Evolutionary conservation across 2,113 vertebrate species (phyloP).

Genomic region (Zapornia atra): DNA sequence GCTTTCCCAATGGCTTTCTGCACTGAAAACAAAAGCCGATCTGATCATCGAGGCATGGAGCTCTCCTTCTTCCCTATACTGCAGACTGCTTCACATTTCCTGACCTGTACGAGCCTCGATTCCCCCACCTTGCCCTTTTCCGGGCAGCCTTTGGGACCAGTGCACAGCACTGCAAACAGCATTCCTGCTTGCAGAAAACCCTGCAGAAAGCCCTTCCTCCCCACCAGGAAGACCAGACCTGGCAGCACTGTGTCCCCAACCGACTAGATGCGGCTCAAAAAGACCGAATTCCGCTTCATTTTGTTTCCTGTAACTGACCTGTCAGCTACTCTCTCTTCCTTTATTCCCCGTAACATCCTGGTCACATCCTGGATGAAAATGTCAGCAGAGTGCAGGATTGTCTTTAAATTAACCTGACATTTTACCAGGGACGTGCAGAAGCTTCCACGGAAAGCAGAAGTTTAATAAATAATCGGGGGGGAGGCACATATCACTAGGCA

Average conservation of each 20-base stretch:
- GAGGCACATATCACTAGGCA: not conserved
- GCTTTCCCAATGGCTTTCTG: constrained; percentile 58
- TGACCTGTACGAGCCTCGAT: not conserved
- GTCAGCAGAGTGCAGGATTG: not conserved
- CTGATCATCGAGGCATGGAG: constrained; percentile 11
- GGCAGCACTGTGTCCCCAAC: not conserved
- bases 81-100: not conserved
- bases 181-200: not conserved
- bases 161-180: fast-evolving
- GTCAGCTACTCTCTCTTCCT: not conserved
- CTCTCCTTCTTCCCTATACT: constrained; percentile 39
- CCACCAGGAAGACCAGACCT: fast-evolving
- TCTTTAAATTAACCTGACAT: constrained; percentile 69
- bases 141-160: not conserved
- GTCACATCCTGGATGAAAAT: constrained; percentile 53
- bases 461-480: constrained; percentile 13
- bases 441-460: not conserved
- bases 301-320: not conserved
- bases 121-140: not conserved
- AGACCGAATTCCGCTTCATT: not conserved
- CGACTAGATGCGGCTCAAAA: not conserved
- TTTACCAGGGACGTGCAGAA: constrained; percentile 18
- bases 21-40: constrained; percentile 38
- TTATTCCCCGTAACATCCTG: not conserved
- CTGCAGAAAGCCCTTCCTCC: too few relatives aligned